A percentile compares a stretch with the other conserved stretches of the same genome.
Evolutionary conservation across 2,888 invertebrate species (phyloP).

Genomic region (Dolichomitus sp.): DNA sequence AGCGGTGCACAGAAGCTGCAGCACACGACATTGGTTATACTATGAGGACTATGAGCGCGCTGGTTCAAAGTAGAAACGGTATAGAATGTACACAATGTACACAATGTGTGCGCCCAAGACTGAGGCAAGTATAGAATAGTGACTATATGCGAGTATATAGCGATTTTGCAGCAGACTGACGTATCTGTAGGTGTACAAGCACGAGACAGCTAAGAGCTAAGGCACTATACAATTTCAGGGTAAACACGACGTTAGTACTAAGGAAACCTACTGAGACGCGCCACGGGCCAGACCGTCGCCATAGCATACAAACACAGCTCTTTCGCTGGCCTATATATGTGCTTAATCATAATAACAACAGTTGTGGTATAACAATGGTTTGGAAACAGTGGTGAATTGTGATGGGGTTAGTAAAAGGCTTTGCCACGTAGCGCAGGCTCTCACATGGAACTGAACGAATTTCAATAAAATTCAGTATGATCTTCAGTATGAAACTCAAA

Average conservation of each 20-base stretch:
- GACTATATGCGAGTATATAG: constrained; percentile 14
- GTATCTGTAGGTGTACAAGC: constrained; percentile 13
- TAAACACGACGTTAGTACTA: constrained; percentile 41
- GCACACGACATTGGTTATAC: constrained; percentile 3
- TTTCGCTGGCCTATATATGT: constrained; percentile 3
- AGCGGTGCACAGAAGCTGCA: not conserved
- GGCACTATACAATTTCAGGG: constrained; percentile 38
- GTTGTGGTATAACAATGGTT: constrained; percentile 2
- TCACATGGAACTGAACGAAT: not conserved
- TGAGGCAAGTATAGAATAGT: constrained; percentile 16
- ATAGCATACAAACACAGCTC: constrained; percentile 14
- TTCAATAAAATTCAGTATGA: not conserved
- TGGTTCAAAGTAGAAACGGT: constrained; percentile 14
- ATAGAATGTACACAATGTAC: constrained; percentile 13
- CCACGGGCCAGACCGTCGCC: constrained; percentile 5
- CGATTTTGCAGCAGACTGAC: not conserved
- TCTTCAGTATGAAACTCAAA: too few species aligned
- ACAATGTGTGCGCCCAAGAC: constrained; percentile 18
- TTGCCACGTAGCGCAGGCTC: not conserved
- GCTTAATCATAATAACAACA: constrained; percentile 40
- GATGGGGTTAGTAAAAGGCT: not conserved
- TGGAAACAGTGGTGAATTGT: not conserved
- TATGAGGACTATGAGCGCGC: constrained; percentile 5
- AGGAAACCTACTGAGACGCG: constrained; percentile 42
- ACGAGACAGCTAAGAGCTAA: constrained; percentile 16